Conservation (phyloP, 1,140 invertebrate genomes). For the Drosophila erecta region DNA sequence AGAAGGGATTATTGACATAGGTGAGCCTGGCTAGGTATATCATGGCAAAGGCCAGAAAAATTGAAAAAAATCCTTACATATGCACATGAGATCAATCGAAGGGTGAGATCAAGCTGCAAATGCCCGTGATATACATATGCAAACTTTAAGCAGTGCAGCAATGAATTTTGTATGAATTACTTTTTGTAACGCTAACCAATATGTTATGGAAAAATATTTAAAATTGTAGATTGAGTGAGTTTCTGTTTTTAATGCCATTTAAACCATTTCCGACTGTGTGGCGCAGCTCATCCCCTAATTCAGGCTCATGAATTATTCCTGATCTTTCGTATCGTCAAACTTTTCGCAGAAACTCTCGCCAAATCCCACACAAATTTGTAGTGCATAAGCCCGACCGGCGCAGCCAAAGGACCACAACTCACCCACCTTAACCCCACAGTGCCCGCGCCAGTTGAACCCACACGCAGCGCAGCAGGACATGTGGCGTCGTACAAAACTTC, state of each 20-base stretch:
- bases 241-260: background rate
- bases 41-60: background rate
- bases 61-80: background rate
- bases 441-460: constrained; percentile 11
- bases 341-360: constrained; percentile 2
- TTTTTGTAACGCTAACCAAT: too few relatives aligned
- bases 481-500: constrained; percentile 66
- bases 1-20: constrained; percentile 30
- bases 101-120: background rate
- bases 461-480: constrained; percentile 71
- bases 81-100: background rate
- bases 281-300: background rate
- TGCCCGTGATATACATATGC: background rate
- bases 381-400: constrained; percentile 56
- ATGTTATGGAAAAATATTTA: too few relatives aligned
- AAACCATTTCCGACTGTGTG: background rate
- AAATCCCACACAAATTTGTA: constrained; percentile 59
- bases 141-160: background rate
- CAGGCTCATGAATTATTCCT: constrained; percentile 22
- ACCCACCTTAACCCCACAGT: constrained; percentile 26
- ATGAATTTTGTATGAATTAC: too few relatives aligned
- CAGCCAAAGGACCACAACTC: background rate
- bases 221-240: background rate
- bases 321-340: background rate
- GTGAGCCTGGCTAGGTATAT: constrained; percentile 19